phyloP scores from a whole-genome alignment of 2,888 invertebrate species.

The Mallateleia sp. region DNA sequence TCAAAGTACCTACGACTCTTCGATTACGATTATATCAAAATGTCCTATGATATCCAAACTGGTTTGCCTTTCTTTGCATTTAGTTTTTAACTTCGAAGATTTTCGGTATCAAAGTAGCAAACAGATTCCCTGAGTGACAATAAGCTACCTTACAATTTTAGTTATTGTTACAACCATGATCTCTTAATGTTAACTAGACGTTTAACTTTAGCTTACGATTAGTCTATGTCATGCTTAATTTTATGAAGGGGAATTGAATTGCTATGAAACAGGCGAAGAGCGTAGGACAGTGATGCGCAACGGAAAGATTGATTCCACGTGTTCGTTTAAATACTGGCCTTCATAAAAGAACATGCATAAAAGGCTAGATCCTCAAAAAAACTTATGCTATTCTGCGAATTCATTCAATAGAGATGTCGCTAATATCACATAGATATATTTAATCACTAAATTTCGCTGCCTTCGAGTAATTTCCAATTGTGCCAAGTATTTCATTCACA shows the following conservation, averaged over 20 bases:
- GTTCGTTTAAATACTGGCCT: conserved; percentile 48
- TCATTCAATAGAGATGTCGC: conserved; percentile 44
- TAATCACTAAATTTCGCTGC: conserved; percentile 33
- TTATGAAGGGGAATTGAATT: conserved; percentile 47
- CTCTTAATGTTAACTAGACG: conserved; percentile 23
- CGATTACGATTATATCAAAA: conserved; percentile 35
- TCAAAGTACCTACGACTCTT: conserved; percentile 65
- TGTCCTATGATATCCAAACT: conserved; percentile 9
- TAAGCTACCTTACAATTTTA: conserved; percentile 56
- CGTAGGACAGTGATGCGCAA: conserved; percentile 57
- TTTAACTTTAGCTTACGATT: conserved; percentile 26
- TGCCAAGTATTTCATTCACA: no score
- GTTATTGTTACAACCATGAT: conserved; percentile 51
- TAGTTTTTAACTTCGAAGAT: neutral
- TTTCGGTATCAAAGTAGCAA: conserved; percentile 58
- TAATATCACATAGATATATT: conserved; percentile 54
- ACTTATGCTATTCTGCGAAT: conserved; percentile 35
- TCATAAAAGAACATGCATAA: conserved; percentile 65
- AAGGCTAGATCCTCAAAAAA: conserved; percentile 58
- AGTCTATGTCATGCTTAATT: conserved; percentile 47
- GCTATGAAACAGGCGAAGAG: conserved; percentile 48
- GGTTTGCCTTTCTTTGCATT: neutral
- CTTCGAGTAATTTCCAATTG: neutral
- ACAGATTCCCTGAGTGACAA: conserved; percentile 68
- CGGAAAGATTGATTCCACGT: conserved; percentile 5